A percentile compares a stretch with the other conserved stretches of the same genome.
Evolutionary conservation across 2,113 vertebrate genomes (phyloP).

Genomic region (Microcebus murinus): DNA sequence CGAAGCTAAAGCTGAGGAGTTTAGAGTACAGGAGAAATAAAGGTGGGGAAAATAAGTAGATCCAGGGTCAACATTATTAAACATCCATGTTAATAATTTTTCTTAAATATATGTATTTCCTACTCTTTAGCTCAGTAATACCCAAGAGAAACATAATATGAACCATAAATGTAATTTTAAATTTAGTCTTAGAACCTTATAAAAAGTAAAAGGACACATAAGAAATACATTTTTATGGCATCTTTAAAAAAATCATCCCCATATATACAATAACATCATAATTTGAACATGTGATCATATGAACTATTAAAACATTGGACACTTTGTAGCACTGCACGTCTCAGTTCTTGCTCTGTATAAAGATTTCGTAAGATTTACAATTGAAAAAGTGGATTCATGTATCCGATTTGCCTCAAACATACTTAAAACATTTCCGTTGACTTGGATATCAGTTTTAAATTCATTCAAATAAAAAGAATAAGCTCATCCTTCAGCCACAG

Average conservation of each 20-base stretch:
- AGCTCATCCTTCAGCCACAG: rapidly evolving
- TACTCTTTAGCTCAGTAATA: neutral
- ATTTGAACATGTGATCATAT: neutral
- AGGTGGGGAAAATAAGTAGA: neutral
- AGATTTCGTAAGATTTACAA: neutral
- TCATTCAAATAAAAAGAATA: neutral
- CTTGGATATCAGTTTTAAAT: neutral
- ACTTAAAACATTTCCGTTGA: neutral
- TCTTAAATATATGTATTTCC: neutral
- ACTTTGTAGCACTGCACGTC: neutral
- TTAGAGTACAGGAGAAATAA: neutral
- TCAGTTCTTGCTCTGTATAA: neutral
- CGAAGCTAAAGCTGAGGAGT: neutral
- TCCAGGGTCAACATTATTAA: neutral
- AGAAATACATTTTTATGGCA: neutral
- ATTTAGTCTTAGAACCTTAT: neutral
- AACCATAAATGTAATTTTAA: neutral
- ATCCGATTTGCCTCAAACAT: neutral
- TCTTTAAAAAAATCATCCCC: neutral
- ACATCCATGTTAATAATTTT: neutral
- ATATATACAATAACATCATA: neutral
- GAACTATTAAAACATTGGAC: neutral
- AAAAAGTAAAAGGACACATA: neutral
- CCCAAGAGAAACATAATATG: neutral
- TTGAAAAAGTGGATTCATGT: neutral